Conservation (phyloP, 1,140 invertebrate species). For the Vanessa tameamea region DNA sequence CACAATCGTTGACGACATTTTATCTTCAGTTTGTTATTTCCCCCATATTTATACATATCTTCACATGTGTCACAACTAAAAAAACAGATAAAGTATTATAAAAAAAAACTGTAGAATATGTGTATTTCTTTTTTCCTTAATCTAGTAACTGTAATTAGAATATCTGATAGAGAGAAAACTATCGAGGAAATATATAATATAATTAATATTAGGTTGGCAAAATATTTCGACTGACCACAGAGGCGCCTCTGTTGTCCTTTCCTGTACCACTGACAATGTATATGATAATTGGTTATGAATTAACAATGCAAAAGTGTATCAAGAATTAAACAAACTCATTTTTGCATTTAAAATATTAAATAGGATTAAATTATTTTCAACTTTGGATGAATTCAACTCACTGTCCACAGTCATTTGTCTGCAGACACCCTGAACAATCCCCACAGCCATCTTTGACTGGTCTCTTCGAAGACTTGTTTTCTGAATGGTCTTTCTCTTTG, state of each 20-base stretch:
- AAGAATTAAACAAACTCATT: too few relatives aligned
- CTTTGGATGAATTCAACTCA: slow-evolving; percentile 49
- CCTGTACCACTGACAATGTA: too few relatives aligned
- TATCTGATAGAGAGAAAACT: too few relatives aligned
- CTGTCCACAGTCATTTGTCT: slow-evolving; percentile 91
- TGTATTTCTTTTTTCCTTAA: not conserved
- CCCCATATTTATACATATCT: slow-evolving; percentile 90
- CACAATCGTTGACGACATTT: slow-evolving; percentile 84
- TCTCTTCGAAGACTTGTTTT: slow-evolving; percentile 74
- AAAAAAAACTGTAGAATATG: not conserved
- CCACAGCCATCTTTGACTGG: slow-evolving; percentile 85
- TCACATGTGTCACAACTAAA: slow-evolving; percentile 88
- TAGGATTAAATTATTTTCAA: not conserved
- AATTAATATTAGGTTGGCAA: too few relatives aligned
- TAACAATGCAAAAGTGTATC: too few relatives aligned
- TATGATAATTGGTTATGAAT: too few relatives aligned
- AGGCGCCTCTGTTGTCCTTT: too few relatives aligned
- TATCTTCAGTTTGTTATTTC: slow-evolving; percentile 85
- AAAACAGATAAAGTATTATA: slow-evolving; percentile 26
- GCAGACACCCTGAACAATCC: slow-evolving; percentile 90
- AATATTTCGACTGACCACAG: too few relatives aligned
- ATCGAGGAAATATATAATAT: too few relatives aligned
- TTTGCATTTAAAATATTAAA: not conserved
- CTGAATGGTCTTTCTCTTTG: slow-evolving; percentile 81
- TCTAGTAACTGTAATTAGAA: not conserved